Evolutionary conservation across 1,140 invertebrate species (phyloP), one percentile per base, ranked within the genome.

Genomic region (Trinorchestia longiramus): DNA sequence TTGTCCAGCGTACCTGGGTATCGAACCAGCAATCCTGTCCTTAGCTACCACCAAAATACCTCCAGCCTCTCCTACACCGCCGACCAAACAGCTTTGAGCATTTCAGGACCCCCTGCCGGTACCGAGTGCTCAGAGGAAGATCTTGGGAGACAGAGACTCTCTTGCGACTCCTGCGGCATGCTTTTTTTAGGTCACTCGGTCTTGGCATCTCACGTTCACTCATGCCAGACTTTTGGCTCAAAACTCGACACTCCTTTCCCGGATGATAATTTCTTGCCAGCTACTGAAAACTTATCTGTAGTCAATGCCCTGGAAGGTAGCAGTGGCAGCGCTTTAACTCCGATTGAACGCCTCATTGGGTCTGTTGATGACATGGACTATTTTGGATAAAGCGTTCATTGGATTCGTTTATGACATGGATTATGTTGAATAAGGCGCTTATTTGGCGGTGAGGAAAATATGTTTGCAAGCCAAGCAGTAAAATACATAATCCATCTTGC

Each of bases 321-420:
- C 43, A 94, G 92, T 36, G 44, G 92, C 19, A 94, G 92, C 43
- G 92, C 44, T 43, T 44, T 94, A 6, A 94, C 92, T 17, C 44
- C 92, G 36, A 94, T 94, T 4, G 92, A 94, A 47, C 92, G 44
- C 28, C 92, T 94, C 43, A 94, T 94, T 94, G 92, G 92, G 28
- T 45, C 92, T 94, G 92, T 94, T 45, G 92, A 94, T 94, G 92
- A 94, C 44, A 94, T 94, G 92, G 92, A 94, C 44, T 94, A 94
- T 45, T 94, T 94, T 40, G 43, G 92, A 8, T 94, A 45, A 90
- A 11, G 43, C 43, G 15, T 90, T 90, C 11, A 90, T 43, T 87
- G 8, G 41, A 53, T 53, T 8, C 6, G 47, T 53, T 53, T 19
- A 53, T n/a, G n/a, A n/a, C n/a, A n/a, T n/a, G n/a, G n/a, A n/a